These are phyloP conservation scores for Perognathus longimembris DNA, from an alignment of 2,113 vertebrate genomes.

Conservation along the genomic window DNA sequence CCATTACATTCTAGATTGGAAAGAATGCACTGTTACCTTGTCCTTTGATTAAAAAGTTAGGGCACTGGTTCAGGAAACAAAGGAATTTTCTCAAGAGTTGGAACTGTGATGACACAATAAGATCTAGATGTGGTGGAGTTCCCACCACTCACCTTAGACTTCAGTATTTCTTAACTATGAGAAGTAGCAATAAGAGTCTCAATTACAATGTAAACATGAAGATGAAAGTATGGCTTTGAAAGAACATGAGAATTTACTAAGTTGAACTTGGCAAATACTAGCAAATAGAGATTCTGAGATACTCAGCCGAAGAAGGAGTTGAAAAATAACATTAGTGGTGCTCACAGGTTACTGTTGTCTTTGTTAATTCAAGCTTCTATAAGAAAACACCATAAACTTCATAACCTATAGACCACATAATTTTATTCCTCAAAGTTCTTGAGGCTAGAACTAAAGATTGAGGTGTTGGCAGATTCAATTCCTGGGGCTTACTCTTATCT, in stretches of 20 bases:
- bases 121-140: not conserved
- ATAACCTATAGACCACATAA: not conserved
- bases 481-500: not conserved
- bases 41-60: not conserved
- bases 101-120: not conserved
- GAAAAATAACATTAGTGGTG: not conserved
- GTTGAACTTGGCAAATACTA: too few species aligned
- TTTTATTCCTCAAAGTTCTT: not conserved
- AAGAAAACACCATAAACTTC: not conserved
- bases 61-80: not conserved
- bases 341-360: not conserved
- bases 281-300: not conserved
- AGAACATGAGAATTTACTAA: not conserved
- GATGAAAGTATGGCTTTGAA: not conserved
- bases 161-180: not conserved
- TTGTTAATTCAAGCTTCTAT: not conserved
- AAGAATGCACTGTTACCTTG: not conserved
- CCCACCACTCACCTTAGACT: too few species aligned
- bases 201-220: not conserved
- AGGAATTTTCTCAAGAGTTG: rapidly evolving
- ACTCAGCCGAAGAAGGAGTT: not conserved
- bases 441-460: not conserved
- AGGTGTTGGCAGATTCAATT: not conserved
- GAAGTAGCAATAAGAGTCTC: not conserved
- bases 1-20: not conserved